Evolutionary conservation across 2,797 vertebrate genomes (phyloP), one percentile per base, ranked within the genome.

Genomic region (Numenius phaeopus): DNA sequence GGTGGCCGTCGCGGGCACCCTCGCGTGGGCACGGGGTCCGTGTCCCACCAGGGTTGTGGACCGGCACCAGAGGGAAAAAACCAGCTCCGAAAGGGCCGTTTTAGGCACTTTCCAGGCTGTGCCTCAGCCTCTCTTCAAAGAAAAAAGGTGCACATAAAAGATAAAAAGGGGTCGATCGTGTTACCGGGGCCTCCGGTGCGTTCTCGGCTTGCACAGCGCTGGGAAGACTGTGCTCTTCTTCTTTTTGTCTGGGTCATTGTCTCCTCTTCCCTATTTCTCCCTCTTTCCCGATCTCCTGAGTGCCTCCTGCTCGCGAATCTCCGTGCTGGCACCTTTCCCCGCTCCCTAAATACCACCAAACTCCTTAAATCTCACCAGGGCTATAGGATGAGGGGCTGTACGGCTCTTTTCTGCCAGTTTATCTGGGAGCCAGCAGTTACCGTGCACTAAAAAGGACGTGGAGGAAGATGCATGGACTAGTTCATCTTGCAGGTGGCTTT

Each of bases 21-120:
- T 50, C 10, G 0, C 2, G 2, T 73, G 34, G 37, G 57, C 42
- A 17, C 2, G 9, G 34, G 13, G 21, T 87, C 52, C 0, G 0
- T 47, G 27, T 55, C 65, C 40, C 8, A 1, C 30, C 0, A 0
- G 58, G 26, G 15, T 23, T 86, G 27, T 34, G 23, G n/a, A 55
- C 47, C 2, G 0, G 7, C 40, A 32, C 40, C 62, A 22, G 59
- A 80, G 29, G 67, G 59, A 50, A 78, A 87, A 92, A 39, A 47
- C 13, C 29, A 61, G 2, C 57, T 90, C 70, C 30, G 7, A 24
- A 30, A 78, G 39, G 42, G 34, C 42, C 5, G 0, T 32, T 73
- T n/a, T 8, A 46, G 76, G 46, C 59, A 42, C 37, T 95, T 92
- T 32, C 3, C 26, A 40, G 5, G 0, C n/a, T 49, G 20, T 54